A percentile compares a stretch with the other conserved stretches of the same genome.
Evolutionary conservation across 1,140 invertebrate genomes (phyloP).

Genomic region (Oncopodura yosiiana): DNA sequence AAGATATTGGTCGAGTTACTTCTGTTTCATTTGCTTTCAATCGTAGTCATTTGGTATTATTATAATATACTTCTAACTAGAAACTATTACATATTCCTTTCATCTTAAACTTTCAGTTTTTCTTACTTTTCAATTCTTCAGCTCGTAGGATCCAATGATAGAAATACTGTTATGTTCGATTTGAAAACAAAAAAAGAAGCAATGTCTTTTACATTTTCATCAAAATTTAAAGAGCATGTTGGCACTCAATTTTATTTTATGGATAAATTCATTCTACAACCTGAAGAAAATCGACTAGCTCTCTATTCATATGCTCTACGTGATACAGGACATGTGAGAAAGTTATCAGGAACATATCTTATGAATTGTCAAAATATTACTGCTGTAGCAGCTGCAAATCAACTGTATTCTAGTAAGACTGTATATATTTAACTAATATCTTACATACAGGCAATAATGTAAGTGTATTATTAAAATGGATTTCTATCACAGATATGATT

Average conservation of each 20-base stretch:
- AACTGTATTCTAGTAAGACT: constrained; percentile 28
- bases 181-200: constrained; percentile 17
- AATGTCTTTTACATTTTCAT: constrained; percentile 13
- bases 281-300: constrained; percentile 24
- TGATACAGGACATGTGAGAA: neutral
- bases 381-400: constrained; percentile 27
- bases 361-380: constrained; percentile 25
- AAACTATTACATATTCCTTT: too few relatives aligned
- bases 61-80: too few relatives aligned
- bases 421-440: neutral
- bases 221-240: constrained; percentile 32
- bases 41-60: constrained; percentile 15
- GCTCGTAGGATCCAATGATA: constrained; percentile 22
- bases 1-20: constrained; percentile 21
- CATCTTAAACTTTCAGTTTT: too few relatives aligned
- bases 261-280: constrained; percentile 32
- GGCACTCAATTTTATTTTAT: constrained; percentile 29
- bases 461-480: neutral
- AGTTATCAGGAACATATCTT: constrained; percentile 21
- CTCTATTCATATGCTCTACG: constrained; percentile 20
- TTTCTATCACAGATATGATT: constrained; percentile 20
- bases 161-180: constrained; percentile 14
- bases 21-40: constrained; percentile 23
- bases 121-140: neutral
- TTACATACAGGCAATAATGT: neutral